phyloP scores from a whole-genome alignment of 2,888 invertebrate species.

The Amphiduros pacificus region DNA sequence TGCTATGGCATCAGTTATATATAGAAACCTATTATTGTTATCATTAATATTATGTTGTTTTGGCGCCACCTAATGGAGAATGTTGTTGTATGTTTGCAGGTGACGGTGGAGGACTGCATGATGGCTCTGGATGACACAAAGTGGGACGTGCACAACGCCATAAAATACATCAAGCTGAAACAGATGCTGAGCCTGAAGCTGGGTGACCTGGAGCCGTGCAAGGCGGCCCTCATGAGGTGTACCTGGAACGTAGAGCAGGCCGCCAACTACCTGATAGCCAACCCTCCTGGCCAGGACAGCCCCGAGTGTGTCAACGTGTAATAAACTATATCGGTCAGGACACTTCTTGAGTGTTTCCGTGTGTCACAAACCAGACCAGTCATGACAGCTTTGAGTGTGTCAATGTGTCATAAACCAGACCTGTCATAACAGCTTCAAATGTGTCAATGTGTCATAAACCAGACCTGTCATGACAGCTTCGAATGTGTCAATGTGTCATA shows the following conservation, averaged over 20 bases:
- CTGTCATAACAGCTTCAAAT: too few species aligned
- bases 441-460: too few species aligned
- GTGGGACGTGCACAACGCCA: conserved; percentile 88
- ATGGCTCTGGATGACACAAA: conserved; percentile 79
- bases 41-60: neutral
- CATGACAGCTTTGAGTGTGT: too few species aligned
- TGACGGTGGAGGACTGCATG: conserved; percentile 72
- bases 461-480: too few species aligned
- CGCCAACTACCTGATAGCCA: conserved; percentile 65
- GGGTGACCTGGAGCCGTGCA: conserved; percentile 54
- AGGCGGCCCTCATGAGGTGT: conserved; percentile 66
- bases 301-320: conserved; percentile 46
- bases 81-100: conserved; percentile 40
- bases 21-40: too few species aligned
- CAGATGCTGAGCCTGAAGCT: conserved; percentile 58
- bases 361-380: too few species aligned
- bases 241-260: conserved; percentile 73
- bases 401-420: too few species aligned
- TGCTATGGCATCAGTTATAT: too few species aligned
- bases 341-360: too few species aligned
- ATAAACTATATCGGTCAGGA: too few species aligned
- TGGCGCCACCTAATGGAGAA: neutral
- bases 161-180: conserved; percentile 77
- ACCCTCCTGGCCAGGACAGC: conserved; percentile 37
- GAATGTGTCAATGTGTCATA: too few species aligned